Percentiles rank a stretch among this genome's conserved stretches.
Evolutionary conservation across 2,888 invertebrate genomes (phyloP).

Genomic region (Phlogophora meticulosa): DNA sequence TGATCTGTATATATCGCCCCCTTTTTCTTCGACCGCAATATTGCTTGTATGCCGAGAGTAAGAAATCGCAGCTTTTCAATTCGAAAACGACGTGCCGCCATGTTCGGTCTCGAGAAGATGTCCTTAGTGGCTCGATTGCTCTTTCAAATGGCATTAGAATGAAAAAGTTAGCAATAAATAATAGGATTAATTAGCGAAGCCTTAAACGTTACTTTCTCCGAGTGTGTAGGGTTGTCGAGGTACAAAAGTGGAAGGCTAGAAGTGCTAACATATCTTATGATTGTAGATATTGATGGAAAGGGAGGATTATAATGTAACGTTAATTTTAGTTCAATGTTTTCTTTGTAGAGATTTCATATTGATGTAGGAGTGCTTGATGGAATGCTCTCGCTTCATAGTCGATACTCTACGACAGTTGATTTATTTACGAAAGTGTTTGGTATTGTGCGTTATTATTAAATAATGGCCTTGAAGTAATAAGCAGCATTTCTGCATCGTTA

Average conservation of each 20-base stretch:
- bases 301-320: constrained; percentile 81
- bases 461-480: constrained; percentile 49
- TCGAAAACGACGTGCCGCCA: constrained; percentile 61
- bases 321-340: constrained; percentile 89
- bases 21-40: constrained; percentile 68
- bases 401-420: constrained; percentile 43
- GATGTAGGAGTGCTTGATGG: constrained; percentile 81
- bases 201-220: constrained; percentile 76
- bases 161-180: constrained; percentile 84
- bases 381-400: constrained; percentile 79
- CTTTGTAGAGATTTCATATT: constrained; percentile 88
- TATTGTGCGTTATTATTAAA: constrained; percentile 53
- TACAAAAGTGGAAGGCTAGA: constrained; percentile 71
- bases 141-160: constrained; percentile 77
- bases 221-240: constrained; percentile 68
- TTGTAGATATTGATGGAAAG: constrained; percentile 80
- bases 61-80: constrained; percentile 58
- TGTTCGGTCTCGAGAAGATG: constrained; percentile 57
- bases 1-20: constrained; percentile 71
- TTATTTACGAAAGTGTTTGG: constrained; percentile 41
- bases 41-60: constrained; percentile 56
- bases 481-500: constrained; percentile 54
- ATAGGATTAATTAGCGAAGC: constrained; percentile 83
- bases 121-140: constrained; percentile 62
- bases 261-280: constrained; percentile 89